phyloP scores from a whole-genome alignment of 2,113 vertebrate genomes.

The Colius striatus region DNA sequence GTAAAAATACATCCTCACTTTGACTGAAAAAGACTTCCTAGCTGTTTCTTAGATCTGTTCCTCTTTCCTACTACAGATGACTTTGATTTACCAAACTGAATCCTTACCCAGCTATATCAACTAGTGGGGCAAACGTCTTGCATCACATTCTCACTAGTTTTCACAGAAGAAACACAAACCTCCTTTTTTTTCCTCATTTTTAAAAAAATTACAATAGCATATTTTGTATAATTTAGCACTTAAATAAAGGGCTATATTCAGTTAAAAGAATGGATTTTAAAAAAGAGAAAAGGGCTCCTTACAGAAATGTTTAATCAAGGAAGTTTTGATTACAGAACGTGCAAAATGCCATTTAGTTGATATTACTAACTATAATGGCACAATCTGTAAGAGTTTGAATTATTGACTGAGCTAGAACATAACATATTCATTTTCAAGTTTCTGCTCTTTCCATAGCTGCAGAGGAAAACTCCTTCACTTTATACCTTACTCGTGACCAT shows the following conservation, averaged over 20 bases:
- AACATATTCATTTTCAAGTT: neutral
- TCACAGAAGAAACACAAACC: neutral
- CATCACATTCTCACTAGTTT: neutral
- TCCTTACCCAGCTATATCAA: neutral
- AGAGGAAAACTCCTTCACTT: neutral
- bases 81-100: neutral
- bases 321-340: neutral
- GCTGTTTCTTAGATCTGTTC: neutral
- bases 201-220: neutral
- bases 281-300: neutral
- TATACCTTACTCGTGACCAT: neutral
- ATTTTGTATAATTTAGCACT: neutral
- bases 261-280: neutral
- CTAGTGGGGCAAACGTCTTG: neutral
- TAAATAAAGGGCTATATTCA: neutral
- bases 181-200: neutral
- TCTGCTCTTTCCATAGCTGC: neutral
- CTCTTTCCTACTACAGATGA: neutral
- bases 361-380: neutral
- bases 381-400: neutral
- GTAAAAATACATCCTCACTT: neutral
- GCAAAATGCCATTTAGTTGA: neutral
- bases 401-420: neutral
- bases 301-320: neutral
- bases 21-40: neutral